Evolutionary conservation across 2,888 invertebrate species (phyloP), one percentile per base, ranked within the genome.

Genomic region (Rosalia funebris): DNA sequence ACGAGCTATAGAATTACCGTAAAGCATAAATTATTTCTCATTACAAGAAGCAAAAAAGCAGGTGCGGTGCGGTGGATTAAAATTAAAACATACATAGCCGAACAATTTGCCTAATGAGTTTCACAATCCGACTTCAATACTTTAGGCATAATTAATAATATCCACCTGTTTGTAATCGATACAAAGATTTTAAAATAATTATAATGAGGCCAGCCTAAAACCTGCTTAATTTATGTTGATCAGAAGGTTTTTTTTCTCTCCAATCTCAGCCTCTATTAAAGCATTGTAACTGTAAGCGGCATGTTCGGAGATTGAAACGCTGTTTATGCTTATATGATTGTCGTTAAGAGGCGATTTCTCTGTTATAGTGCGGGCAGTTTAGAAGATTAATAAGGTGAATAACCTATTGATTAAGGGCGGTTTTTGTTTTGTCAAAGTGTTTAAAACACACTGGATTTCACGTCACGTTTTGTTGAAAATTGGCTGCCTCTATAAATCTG

Each of bases 141-240:
- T 42, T n/a, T n/a, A 14, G 15, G 15, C 2, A 58, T 20, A 53
- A 58, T 58, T 34, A 46, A 50, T 58, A 52, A 57, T 46, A 58
- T 42, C 19, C 58, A 58, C 58, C 58, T 58, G 58, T 19, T 37
- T 52, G 17, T 36, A 20, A 37, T 16, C 32, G 25, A 45, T 58
- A 45, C 41, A 45, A 39, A 58, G 52, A 16, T 42, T 57, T 42
- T 2, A 47, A 55, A 47, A 34, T 32, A 44, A 16, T 41, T 57
- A 9, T 57, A 56, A 55, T 60, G 60, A 56, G 60, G 56, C 55
- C 55, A 50, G 48, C 25, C 25, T 32, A 56, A 61, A 61, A 61
- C 61, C 46, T 32, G 56, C 54, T 57, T 61, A 57, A 61, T 61
- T 57, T 61, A 61, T 61, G 61, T 57, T 57, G 48, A 57, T 57